Evolutionary conservation across 2,888 invertebrate genomes (phyloP).

Genomic region (Lycia hirtaria): DNA sequence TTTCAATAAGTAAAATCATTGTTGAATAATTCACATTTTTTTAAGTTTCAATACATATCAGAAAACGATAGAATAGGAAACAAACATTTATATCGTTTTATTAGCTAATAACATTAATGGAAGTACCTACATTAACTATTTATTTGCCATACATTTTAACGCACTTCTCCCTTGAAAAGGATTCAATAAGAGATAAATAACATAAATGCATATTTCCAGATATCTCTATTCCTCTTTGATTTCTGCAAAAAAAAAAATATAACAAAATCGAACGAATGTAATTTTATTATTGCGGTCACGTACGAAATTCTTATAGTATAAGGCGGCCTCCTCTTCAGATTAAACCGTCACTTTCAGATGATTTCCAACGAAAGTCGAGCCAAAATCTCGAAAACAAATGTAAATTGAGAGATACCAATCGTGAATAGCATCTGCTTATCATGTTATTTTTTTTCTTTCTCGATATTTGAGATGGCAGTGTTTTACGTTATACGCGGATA

Average conservation of each 20-base stretch:
- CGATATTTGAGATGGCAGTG: neutral
- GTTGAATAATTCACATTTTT: too few species aligned
- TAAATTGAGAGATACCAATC: constrained; percentile 38
- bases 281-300: constrained; percentile 73
- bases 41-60: too few species aligned
- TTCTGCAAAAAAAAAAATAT: constrained; percentile 26
- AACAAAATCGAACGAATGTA: constrained; percentile 41
- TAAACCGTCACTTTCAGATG: constrained; percentile 77
- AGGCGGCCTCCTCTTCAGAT: constrained; percentile 63
- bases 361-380: constrained; percentile 59
- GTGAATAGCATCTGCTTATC: constrained; percentile 40
- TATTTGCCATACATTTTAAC: too few species aligned
- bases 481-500: neutral
- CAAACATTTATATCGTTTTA: too few species aligned
- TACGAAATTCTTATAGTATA: constrained; percentile 65
- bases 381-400: constrained; percentile 45
- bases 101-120: too few species aligned
- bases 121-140: too few species aligned
- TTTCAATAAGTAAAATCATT: too few species aligned
- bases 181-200: too few species aligned
- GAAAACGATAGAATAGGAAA: too few species aligned
- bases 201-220: too few species aligned
- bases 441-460: constrained; percentile 15
- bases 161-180: too few species aligned
- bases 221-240: neutral